Evolutionary conservation across 64 coral and sea anemone species (phyloP), one percentile per base, ranked within the genome.

Genomic region (Dendronephthya gigantea): DNA sequence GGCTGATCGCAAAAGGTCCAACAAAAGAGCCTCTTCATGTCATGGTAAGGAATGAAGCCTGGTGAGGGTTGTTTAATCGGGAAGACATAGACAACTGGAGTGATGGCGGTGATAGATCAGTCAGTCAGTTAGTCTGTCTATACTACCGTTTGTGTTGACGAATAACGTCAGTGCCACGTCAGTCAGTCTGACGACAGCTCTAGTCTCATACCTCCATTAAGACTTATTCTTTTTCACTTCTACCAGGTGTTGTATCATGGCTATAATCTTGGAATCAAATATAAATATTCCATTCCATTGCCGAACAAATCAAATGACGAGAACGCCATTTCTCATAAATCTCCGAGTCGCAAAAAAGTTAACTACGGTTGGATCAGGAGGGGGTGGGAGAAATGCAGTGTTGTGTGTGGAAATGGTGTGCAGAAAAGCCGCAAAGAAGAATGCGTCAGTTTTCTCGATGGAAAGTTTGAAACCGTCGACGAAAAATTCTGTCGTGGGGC

Each of bases 261-360:
- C 6, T 96, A 93, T 48, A 96, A 96, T 40, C 83, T 96, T 50
- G 94, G 94, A 19, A 85, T 96, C 27, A 93, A 92, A 29, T 96
- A 96, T 51, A 88, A 87, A 7, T 96, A 96, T 87, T 83, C 94
- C 3, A 23, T 96, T 31, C 94, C 94, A 32, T 82, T 92, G 14
- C 85, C 89, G 16, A 83, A 83, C 50, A 85, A 33, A 13, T 76
- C 81, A 25, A 65, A 35, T n/a, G 17, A n/a, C 1, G 82, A 56
- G 50, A 85, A 85, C 28, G 41, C 55, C 5, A 23, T 16, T 19
- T 83, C 50, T 31, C 83, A 85, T 8, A n/a, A 84, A n/a, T 86
- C 86, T 47, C 66, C 81, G 1, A 45, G 82, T 14, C 28, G 70
- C 0, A 58, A 83, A 5, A 85, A 82, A 19, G 49, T 88, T 2